Base-by-base conservation (phyloP, 1,140 invertebrate species). In the Drosophila burlai region DNA sequence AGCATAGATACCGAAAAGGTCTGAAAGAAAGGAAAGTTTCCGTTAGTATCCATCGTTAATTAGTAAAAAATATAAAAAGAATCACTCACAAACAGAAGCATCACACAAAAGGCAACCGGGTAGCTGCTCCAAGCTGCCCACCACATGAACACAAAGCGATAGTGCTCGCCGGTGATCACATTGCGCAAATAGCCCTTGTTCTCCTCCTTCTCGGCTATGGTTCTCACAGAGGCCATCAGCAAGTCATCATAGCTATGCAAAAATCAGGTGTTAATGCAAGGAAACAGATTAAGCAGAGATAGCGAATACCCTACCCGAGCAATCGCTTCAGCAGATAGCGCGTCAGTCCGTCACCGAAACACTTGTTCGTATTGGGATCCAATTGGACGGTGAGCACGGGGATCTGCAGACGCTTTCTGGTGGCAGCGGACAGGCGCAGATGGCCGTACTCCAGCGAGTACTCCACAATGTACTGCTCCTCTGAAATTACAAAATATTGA, bases 1-100 rank as follows among this genome's bases (percentile, higher is more conserved):
- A 99, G 94, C 97, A 99, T 99, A 4, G 99, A 99, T 81, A 99
- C 98, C 1, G 98, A 99, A 40, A 99, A 96, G 10, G 99, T 99
- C 98, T 99, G 95, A 21, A 80, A 83, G 34, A 57, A 9, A 52
- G 31, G 9, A 59, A 21, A 42, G 21, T 38, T 49, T 13, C 29
- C 18, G 24, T 21, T 5, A 46, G 29, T 11, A 1, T 40, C 6
- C 3, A 21, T 15, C 13, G 13, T 8, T 31, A 34, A 21, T 15
- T 18, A 9, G n/a, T n/a, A 4, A 16, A 16, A 34, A 7, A 15
- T 16, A 15, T 13, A 7, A n/a, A 29, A 61, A 10, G 7, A 7
- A 66, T 60, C 94, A 98, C 98, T 98, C 95, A 99, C 98, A 96
- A 99, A 99, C 34, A 99, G 95, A 16, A 99, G 95, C 99, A 99